Evolutionary conservation across 92 coral and sea anemone genomes (phyloP), one percentile per base, ranked within the genome.

Genomic region (Blastomussa wellsi): DNA sequence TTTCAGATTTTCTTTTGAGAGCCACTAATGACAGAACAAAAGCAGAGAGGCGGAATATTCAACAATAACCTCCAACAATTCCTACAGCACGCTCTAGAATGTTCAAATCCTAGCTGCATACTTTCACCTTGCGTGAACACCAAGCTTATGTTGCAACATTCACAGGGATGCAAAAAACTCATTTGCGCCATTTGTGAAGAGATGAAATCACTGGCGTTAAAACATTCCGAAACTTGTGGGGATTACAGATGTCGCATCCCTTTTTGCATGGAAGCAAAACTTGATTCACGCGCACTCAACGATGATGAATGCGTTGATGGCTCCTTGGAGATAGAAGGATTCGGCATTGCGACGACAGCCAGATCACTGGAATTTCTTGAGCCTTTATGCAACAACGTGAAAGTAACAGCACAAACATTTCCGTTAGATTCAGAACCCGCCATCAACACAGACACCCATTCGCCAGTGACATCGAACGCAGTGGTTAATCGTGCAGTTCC

Each of bases 101-200:
- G 87, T 37, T 26, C 62, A 19, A 68, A 74, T 29, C 33, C 60
- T 11, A 62, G 59, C 32, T 83, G 87, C 32, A 22, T 64, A 4
- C 60, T 83, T 20, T 74, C 81, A 14, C 41, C 74, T 20, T 83
- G 87, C 29, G 87, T 83, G 33, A 83, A 74, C 74, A 57, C 35
- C 22, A 83, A 83, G 47, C 87, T 74, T 17, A 31, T 26, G 51
- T 60, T 83, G 22, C 62, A 59, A 28, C 74, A 83, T 77, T 36
- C 74, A 10, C 44, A 15, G 74, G 19, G 64, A 28, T 83, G 80
- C 74, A 41, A 65, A 44, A 64, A 12, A 6, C 5, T 41, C 42
- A 74, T 31, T 59, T 83, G 87, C 71, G 8, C 62, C 26, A 20
- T 83, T 42, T 83, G 80, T 29, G 62, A 74, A 19, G 26, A 32